Conservation (phyloP, 2,888 invertebrate species). For the Euzophera pinguis region DNA sequence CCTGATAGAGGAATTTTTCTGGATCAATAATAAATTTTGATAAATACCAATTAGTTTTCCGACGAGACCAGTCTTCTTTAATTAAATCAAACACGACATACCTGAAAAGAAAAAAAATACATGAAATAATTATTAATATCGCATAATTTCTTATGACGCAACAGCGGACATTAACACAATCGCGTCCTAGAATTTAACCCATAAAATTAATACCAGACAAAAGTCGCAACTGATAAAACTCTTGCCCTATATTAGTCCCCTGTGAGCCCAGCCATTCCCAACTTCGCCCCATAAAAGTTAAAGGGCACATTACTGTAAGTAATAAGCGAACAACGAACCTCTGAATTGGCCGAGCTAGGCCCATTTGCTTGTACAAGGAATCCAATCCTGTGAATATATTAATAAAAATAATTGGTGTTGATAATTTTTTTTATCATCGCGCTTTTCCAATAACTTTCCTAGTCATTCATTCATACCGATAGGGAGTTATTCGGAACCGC, state of each 20-base stretch:
- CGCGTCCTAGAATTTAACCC: constrained; percentile 22
- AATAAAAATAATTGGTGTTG: neutral
- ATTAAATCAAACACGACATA: neutral
- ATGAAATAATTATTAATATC: neutral
- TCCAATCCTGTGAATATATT: constrained; percentile 23
- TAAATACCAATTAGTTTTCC: too few relatives aligned
- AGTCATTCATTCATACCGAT: too few relatives aligned
- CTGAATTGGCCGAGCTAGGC: constrained; percentile 56
- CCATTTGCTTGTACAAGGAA: constrained; percentile 53
- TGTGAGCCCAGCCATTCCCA: constrained; percentile 55
- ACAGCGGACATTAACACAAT: constrained; percentile 8
- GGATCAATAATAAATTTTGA: too few relatives aligned
- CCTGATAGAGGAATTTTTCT: too few relatives aligned
- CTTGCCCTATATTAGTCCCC: constrained; percentile 64
- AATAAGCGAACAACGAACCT: constrained; percentile 70
- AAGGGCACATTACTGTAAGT: constrained; percentile 75
- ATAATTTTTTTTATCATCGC: neutral
- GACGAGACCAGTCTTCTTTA: neutral
- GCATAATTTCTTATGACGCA: neutral
- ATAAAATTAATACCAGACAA: constrained; percentile 57
- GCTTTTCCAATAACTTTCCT: too few relatives aligned
- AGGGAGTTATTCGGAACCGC: too few relatives aligned
- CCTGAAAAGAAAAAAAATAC: neutral
- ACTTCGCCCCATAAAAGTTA: constrained; percentile 76
- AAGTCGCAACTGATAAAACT: constrained; percentile 63